These are phyloP conservation scores for Brotula barbata DNA, from an alignment of 2,797 vertebrate genomes.

Conservation along the genomic window DNA sequence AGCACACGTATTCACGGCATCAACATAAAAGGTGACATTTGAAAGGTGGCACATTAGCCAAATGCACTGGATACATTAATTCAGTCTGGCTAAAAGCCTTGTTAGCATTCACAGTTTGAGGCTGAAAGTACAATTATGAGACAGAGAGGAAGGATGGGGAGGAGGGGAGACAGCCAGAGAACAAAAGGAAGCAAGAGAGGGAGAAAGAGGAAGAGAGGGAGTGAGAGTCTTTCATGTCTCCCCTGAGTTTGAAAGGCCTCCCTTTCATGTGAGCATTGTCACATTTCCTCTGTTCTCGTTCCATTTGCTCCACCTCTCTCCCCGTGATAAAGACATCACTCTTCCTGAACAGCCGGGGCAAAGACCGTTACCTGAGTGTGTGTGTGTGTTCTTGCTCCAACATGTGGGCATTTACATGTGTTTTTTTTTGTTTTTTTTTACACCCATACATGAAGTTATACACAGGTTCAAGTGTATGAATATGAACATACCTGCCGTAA, in stretches of 20 bases:
- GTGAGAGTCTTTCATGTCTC: conserved; percentile 70
- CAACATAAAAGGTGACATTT: conserved; percentile 76
- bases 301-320: conserved; percentile 64
- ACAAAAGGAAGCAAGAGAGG: conserved; percentile 50
- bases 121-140: conserved; percentile 70
- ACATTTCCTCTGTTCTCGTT: conserved; percentile 71
- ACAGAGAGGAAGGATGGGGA: conserved; percentile 32
- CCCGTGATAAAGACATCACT: conserved; percentile 67
- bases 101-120: conserved; percentile 75
- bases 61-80: conserved; percentile 72
- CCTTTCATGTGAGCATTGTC: conserved; percentile 72
- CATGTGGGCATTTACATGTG: not conserved
- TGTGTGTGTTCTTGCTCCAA: not conserved
- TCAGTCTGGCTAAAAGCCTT: conserved; percentile 74
- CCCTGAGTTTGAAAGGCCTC: conserved; percentile 66
- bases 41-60: conserved; percentile 73
- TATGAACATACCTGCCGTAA: too few relatives aligned
- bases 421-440: too few relatives aligned
- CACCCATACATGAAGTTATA: too few relatives aligned
- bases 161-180: conserved; percentile 35
- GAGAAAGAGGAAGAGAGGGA: conserved; percentile 25
- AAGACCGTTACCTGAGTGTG: conserved; percentile 8
- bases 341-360: conserved; percentile 40
- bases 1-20: conserved; percentile 59
- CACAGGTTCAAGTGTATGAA: too few relatives aligned